Conservation (phyloP, 2,888 invertebrate genomes). For the Sympetrum striolatum region DNA sequence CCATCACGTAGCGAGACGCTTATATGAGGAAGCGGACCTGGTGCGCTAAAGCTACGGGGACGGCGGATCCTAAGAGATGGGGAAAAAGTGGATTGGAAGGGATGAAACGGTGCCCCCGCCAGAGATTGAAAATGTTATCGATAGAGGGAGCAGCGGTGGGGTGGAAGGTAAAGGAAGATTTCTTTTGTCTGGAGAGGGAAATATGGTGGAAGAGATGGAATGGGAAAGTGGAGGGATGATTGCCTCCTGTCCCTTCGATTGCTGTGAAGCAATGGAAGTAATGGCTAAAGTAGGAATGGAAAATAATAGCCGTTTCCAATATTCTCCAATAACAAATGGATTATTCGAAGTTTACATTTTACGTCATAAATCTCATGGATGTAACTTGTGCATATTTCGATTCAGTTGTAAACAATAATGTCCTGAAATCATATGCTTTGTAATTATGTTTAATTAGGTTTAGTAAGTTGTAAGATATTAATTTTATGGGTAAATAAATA, state of each 20-base stretch:
- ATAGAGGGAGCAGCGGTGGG: background rate
- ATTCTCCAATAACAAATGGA: no score
- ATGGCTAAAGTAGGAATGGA: no score
- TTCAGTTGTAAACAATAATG: no score
- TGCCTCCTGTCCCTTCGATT: background rate
- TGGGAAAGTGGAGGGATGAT: background rate
- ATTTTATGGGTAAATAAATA: no score
- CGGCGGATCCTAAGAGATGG: background rate
- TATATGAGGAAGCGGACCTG: conserved; percentile 36
- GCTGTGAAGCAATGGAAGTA: no score
- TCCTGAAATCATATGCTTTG: no score
- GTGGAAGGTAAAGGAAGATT: background rate
- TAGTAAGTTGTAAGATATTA: no score
- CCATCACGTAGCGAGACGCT: conserved; percentile 38
- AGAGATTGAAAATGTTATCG: conserved; percentile 42
- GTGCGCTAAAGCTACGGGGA: background rate
- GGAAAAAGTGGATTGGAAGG: background rate
- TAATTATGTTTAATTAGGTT: no score
- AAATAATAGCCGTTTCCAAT: no score
- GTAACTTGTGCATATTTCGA: no score
- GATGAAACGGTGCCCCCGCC: background rate
- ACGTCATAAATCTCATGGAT: no score
- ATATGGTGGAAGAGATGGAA: background rate
- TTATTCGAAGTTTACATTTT: no score
- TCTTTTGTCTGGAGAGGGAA: background rate